Conservation (phyloP, 1,140 invertebrate genomes). For the Penaeus indicus region DNA sequence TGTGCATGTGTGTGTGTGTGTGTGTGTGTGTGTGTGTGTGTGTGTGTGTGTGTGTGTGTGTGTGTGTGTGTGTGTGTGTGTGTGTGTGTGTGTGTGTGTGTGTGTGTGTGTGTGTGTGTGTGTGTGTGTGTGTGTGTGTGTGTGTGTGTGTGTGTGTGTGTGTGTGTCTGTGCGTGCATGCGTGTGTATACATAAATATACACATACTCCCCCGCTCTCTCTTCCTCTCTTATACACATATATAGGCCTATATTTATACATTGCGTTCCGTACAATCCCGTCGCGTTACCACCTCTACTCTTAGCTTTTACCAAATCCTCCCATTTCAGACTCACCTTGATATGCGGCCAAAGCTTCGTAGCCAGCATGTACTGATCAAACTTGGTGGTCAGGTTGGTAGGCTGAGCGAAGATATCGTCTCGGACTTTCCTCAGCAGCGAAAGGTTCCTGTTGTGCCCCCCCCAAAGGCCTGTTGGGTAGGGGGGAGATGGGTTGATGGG, state of each 20-base stretch:
- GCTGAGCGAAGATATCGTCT: slow-evolving; percentile 4
- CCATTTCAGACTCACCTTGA: not conserved
- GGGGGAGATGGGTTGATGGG: not conserved
- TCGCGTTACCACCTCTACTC: too few relatives aligned
- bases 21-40: too few relatives aligned
- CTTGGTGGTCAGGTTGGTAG: slow-evolving; percentile 1
- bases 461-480: slow-evolving; percentile 15
- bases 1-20: too few relatives aligned
- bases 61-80: too few relatives aligned
- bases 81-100: too few relatives aligned
- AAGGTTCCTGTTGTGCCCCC: not conserved
- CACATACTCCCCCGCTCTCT: not conserved
- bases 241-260: not conserved
- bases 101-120: too few relatives aligned
- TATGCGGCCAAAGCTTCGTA: slow-evolving; percentile 8
- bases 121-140: too few relatives aligned
- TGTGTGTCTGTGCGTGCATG: too few relatives aligned
- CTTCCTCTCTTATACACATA: not conserved
- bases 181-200: not conserved
- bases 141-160: too few relatives aligned
- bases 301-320: too few relatives aligned
- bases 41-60: too few relatives aligned
- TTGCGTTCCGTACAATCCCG: too few relatives aligned
- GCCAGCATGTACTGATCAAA: slow-evolving; percentile 31
- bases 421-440: not conserved